Base-by-base conservation (phyloP, 2,888 invertebrate genomes). In the Geotrupes spiniger region DNA sequence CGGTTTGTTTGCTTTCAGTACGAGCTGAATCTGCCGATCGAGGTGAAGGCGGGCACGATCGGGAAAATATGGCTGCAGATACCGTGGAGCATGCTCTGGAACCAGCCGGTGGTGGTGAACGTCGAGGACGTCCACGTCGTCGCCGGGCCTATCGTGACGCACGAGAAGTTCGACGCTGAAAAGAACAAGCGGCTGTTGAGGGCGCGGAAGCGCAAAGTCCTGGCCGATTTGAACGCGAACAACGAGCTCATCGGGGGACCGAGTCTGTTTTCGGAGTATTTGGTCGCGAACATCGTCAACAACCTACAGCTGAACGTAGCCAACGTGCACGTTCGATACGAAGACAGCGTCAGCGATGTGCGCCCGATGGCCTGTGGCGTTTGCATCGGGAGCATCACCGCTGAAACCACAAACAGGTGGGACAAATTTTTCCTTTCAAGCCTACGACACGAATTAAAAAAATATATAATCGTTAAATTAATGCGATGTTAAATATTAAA, bases 251-350 rank as follows among this genome's bases (percentile, higher is more conserved):
- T 79, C 38, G 82, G 82, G 52, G 82, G 82, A 0, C 82, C 84
- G 2, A 77, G 78, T 59, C 80, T 81, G 39, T 85, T 89, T 66
- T 79, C 87, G 52, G 87, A 88, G 68, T 84, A 83, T 64, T 68
- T 90, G 40, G 77, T 86, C 54, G 84, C 87, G 12, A 87, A 87
- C 21, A 81, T 90, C 10, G 79, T 89, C 57, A 89, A 89, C 68
- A 89, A 88, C 67, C 76, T 92, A 36, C 89, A 90, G 75, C 81
- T 91, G 49, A 85, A 83, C 49, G 77, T 91, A 16, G 81, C 83
- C 51, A 87, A 89, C 68, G 80, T 92, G 36, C 91, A 92, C 70
- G 78, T 92, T 48, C 77, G 91, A 53, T 91, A 89, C 63, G 91
- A 91, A 68, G 90, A 91, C 65, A 79, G 79, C 4, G 77, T 84